phyloP scores from a whole-genome alignment of 2,888 invertebrate species.

The Ceraclea dissimilis region DNA sequence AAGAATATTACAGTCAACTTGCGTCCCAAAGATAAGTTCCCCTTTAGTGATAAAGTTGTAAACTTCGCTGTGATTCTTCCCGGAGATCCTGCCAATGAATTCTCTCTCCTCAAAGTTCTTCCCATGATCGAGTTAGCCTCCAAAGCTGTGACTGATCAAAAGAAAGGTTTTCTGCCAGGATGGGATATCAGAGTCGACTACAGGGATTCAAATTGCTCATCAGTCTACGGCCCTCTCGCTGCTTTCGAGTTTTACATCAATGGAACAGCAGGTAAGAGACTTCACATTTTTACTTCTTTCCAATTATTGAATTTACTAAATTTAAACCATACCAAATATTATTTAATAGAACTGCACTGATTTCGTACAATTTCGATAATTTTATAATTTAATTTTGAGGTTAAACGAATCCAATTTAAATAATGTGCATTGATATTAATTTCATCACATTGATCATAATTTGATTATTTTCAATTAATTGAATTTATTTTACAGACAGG shows the following conservation, averaged over 20 bases:
- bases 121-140: conserved; percentile 67
- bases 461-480: too few relatives aligned
- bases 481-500: too few relatives aligned
- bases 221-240: conserved; percentile 66
- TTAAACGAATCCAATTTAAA: too few relatives aligned
- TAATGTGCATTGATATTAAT: too few relatives aligned
- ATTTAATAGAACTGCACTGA: too few relatives aligned
- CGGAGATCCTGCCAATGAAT: conserved; percentile 52
- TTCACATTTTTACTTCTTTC: conserved; percentile 5
- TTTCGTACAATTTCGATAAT: too few relatives aligned
- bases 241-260: conserved; percentile 70
- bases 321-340: too few relatives aligned
- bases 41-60: conserved; percentile 43
- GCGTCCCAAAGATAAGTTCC: conserved; percentile 35
- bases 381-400: too few relatives aligned
- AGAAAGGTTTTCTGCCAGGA: conserved; percentile 53
- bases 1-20: conserved; percentile 37
- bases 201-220: conserved; percentile 69
- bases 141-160: conserved; percentile 49
- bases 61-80: conserved; percentile 60
- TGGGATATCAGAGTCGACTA: conserved; percentile 62
- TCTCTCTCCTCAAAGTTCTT: conserved; percentile 57
- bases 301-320: background rate
- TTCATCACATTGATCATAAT: too few relatives aligned
- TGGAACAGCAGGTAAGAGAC: conserved; percentile 52